phyloP scores from a whole-genome alignment of 2,888 invertebrate genomes.

The Pediacus dermestoides region DNA sequence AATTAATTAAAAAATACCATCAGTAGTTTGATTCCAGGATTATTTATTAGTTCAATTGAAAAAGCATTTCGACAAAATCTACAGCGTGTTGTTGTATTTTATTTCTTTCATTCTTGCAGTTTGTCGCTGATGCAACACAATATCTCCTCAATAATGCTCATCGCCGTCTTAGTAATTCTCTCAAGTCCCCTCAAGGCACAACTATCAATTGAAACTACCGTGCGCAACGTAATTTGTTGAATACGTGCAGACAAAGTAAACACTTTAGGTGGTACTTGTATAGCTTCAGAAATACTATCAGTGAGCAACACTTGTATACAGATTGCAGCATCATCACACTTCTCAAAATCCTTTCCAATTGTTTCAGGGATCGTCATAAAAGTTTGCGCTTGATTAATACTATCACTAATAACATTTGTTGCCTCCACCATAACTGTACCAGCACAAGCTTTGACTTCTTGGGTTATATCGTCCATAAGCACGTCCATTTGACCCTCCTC shows the following conservation, averaged over 20 bases:
- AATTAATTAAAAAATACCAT: no score
- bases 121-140: conserved; percentile 19
- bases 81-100: no score
- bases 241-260: conserved; percentile 25
- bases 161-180: conserved; percentile 18
- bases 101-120: no score
- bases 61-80: no score
- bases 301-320: conserved; percentile 21
- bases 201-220: conserved; percentile 22
- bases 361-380: conserved; percentile 25
- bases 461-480: conserved; percentile 17
- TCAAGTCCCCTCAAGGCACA: conserved; percentile 23
- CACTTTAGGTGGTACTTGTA: conserved; percentile 27
- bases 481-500: conserved; percentile 9
- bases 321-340: conserved; percentile 19
- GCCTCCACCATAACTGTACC: conserved; percentile 23
- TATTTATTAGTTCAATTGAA: no score
- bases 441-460: conserved; percentile 24
- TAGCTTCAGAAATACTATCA: conserved; percentile 24
- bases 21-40: no score
- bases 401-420: conserved; percentile 24
- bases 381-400: conserved; percentile 24
- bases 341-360: conserved; percentile 22
- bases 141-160: conserved; percentile 20
- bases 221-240: conserved; percentile 22